Evolutionary conservation across 2,113 vertebrate species (phyloP), one percentile per base, ranked within the genome.

Genomic region (Polyodon spathula): DNA sequence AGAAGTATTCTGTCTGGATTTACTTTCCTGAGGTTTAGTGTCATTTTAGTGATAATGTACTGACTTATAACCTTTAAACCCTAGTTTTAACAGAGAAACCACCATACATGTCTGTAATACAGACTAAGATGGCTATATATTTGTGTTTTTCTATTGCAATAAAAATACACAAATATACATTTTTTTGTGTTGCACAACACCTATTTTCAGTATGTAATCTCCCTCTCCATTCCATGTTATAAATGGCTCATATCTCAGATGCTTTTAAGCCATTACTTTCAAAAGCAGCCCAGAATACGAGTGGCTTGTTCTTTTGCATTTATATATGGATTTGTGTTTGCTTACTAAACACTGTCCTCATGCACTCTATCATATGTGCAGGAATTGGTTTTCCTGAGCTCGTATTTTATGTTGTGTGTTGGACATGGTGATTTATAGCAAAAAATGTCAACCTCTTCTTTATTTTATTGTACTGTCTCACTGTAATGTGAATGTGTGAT

Each of bases 281-380:
- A 54, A 54, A 54, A 54, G 7, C 6, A 52, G 50, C 50, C 50
- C 5, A 52, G 50, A 52, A 14, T 14, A 52, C n/a, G 5, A 27
- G 53, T 11, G 9, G 16, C 6, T 54, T 54, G 53, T 54, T 54
- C 53, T 54, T 54, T 54, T 54, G n/a, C 53, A 54, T 54, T 54
- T 54, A 17, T 54, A 54, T 54, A 54, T 54, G 53, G 53, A 54
- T 54, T 3, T 54, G 15, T 54, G n/a, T 54, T 54, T 54, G 53
- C 27, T 54, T 54, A 54, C 53, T 54, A 54, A 54, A 54, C 37
- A 37, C 27, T 17, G 37, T 3, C 53, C 15, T 54, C n/a, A n/a
- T n/a, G n/a, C n/a, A n/a, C n/a, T n/a, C n/a, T n/a, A n/a, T n/a
- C n/a, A n/a, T n/a, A n/a, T n/a, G n/a, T n/a, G n/a, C n/a, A n/a